A percentile compares a stretch with the other conserved stretches of the same genome.
phyloP scores from a whole-genome alignment of 2,113 vertebrate genomes.

The Corvus moneduloides region DNA sequence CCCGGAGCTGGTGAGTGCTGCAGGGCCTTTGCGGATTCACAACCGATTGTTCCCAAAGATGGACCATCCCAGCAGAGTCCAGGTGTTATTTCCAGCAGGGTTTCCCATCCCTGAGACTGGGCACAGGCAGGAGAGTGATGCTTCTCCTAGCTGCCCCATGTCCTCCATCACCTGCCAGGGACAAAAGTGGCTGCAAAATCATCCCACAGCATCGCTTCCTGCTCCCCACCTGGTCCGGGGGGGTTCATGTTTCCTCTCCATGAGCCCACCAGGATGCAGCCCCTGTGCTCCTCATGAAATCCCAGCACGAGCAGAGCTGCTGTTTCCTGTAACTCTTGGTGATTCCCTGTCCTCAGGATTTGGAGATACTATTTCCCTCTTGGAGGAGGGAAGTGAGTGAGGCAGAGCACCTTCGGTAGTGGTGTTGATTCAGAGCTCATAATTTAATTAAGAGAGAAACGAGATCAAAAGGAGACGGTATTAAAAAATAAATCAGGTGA shows the following conservation, averaged over 20 bases:
- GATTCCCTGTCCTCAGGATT: not conserved
- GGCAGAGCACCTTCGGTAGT: not conserved
- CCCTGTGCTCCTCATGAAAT: not conserved
- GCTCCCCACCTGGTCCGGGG: not conserved
- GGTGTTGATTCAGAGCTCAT: not conserved
- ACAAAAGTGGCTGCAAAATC: not conserved
- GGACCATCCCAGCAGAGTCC: not conserved
- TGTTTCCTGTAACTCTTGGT: rapidly evolving
- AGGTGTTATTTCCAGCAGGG: not conserved
- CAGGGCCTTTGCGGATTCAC: rapidly evolving
- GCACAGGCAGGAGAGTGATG: not conserved
- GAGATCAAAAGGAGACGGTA: slow-evolving; percentile 28
- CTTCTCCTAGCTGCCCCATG: too few relatives aligned
- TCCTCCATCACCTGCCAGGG: not conserved
- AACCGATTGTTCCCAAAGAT: rapidly evolving
- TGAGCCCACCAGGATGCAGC: not conserved
- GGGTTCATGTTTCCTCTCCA: rapidly evolving
- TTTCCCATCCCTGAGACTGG: not conserved
- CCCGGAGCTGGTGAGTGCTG: rapidly evolving
- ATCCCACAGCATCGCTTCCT: not conserved
- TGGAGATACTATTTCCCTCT: not conserved
- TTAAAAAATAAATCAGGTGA: slow-evolving; percentile 45
- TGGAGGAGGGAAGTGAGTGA: not conserved
- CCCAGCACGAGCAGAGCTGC: not conserved
- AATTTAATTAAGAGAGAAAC: slow-evolving; percentile 24